Percentiles rank a stretch among this genome's conserved stretches.
phyloP scores from a whole-genome alignment of 2,888 invertebrate genomes.

The Helobdella robusta region DNA sequence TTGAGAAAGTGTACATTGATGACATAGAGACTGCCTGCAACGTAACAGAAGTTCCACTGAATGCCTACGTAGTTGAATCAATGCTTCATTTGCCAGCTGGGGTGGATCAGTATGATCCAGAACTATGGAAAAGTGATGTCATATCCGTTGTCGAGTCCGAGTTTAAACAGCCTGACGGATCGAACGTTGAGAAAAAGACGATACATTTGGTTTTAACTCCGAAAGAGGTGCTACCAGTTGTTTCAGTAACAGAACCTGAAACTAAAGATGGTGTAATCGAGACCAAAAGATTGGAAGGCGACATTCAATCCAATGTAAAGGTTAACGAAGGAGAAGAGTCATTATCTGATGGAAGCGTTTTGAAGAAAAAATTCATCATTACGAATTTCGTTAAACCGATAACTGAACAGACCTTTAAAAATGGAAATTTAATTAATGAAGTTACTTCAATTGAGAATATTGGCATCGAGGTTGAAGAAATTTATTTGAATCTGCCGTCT shows the following conservation, averaged over 20 bases:
- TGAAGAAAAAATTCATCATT: constrained; percentile 26
- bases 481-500: constrained; percentile 24
- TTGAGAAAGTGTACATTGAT: neutral
- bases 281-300: constrained; percentile 17
- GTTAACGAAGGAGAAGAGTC: constrained; percentile 22
- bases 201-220: neutral
- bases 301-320: constrained; percentile 18
- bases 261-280: neutral
- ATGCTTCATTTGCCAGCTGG: constrained; percentile 1
- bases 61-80: neutral
- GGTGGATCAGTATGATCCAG: neutral
- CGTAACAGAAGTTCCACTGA: constrained; percentile 1
- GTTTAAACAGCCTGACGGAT: neutral
- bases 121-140: neutral
- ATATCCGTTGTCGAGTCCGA: neutral
- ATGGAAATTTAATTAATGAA: constrained; percentile 16
- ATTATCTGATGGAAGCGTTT: constrained; percentile 21
- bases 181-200: neutral
- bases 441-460: constrained; percentile 9
- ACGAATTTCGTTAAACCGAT: constrained; percentile 19
- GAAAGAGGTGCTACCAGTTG: neutral
- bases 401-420: constrained; percentile 11
- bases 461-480: constrained; percentile 27
- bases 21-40: constrained; percentile 1
- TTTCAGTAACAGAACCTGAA: constrained; percentile 8